Conservation (phyloP, 2,888 invertebrate genomes). For the Drosophila neotestacea region DNA sequence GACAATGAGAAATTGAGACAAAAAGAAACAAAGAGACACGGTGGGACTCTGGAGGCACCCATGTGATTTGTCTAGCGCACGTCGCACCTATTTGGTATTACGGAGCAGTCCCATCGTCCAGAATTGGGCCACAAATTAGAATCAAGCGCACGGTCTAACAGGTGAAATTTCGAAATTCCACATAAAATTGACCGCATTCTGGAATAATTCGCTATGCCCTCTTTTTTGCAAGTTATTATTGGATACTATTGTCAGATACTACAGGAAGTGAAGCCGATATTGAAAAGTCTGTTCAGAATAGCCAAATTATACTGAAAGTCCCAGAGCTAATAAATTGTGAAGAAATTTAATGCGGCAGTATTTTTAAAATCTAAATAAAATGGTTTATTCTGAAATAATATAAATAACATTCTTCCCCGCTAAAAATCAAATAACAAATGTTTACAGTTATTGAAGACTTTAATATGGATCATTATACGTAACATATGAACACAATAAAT, state of each 20-base stretch:
- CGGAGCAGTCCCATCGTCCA: conserved; percentile 49
- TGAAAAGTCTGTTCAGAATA: neutral
- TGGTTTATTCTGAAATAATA: too few species aligned
- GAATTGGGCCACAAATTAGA: conserved; percentile 74
- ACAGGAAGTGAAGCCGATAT: conserved; percentile 16
- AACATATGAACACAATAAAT: conserved; percentile 66
- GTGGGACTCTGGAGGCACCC: conserved; percentile 19
- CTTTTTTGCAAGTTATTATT: conserved; percentile 18
- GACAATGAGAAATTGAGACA: neutral
- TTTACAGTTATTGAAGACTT: conserved; percentile 30
- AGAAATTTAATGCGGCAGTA: too few species aligned
- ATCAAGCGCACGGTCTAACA: conserved; percentile 56
- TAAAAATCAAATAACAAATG: neutral
- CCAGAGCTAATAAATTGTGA: neutral
- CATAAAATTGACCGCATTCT: conserved; percentile 71
- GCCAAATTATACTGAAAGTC: neutral
- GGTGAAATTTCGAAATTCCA: conserved; percentile 72
- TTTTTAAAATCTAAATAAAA: neutral
- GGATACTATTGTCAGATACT: neutral
- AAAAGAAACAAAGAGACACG: neutral
- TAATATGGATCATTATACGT: conserved; percentile 49
- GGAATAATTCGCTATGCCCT: conserved; percentile 22
- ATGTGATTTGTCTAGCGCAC: conserved; percentile 37
- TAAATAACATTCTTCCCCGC: neutral
- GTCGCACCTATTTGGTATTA: conserved; percentile 72